A percentile compares a stretch with the other conserved stretches of the same genome.
phyloP scores from a whole-genome alignment of 2,113 vertebrate genomes.

The Tenrec ecaudatus region DNA sequence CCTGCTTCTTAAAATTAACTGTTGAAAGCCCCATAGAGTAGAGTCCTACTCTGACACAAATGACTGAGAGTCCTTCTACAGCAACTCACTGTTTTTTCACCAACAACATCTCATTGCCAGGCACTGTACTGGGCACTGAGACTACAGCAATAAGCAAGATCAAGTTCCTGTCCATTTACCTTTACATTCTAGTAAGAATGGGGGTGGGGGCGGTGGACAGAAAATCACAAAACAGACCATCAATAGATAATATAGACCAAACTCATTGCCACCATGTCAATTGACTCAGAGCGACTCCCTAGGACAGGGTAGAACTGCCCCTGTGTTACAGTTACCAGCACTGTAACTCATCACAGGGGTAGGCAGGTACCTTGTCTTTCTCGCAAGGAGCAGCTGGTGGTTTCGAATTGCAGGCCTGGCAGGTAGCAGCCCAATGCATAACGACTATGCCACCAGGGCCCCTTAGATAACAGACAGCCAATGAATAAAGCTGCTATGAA shows the following conservation, averaged over 20 bases:
- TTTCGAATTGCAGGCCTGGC: no score
- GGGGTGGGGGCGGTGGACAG: no score
- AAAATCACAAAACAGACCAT: not conserved
- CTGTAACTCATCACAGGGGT: no score
- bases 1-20: not conserved
- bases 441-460: no score
- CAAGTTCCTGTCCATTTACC: not conserved
- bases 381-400: no score
- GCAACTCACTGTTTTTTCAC: not conserved
- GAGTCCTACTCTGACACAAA: not conserved
- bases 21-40: not conserved
- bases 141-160: not conserved
- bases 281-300: no score
- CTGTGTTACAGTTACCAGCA: no score
- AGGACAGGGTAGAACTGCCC: no score
- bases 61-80: not conserved
- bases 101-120: not conserved
- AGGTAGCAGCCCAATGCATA: no score
- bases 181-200: not conserved
- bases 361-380: no score
- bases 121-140: not conserved
- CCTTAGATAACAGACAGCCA: no score
- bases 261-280: no score
- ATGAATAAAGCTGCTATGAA: not conserved
- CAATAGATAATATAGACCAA: not conserved